These are phyloP conservation scores for Zosterops japonicus DNA, from an alignment of 2,113 vertebrate species.

Conservation along the genomic window DNA sequence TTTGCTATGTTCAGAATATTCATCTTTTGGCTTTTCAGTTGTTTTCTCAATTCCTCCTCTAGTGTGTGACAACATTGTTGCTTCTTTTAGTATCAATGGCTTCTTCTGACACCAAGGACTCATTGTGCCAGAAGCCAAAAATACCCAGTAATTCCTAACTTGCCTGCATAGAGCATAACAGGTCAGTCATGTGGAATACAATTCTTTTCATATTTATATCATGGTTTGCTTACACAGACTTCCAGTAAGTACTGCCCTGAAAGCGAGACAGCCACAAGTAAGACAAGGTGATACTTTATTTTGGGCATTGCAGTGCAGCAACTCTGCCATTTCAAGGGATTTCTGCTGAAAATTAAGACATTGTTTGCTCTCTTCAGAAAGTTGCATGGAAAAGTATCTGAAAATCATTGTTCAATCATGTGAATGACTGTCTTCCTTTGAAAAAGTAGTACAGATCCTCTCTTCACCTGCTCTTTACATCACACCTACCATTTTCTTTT, in stretches of 20 bases:
- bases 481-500: neutral
- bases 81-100: neutral
- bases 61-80: neutral
- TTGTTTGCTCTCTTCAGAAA: neutral
- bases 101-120: neutral
- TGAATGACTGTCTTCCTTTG: neutral
- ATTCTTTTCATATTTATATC: neutral
- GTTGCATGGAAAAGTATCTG: neutral
- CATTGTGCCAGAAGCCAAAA: neutral
- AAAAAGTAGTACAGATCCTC: neutral
- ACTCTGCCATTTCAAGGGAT: neutral
- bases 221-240: neutral
- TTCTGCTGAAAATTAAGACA: neutral
- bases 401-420: neutral
- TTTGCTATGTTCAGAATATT: neutral
- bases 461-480: neutral
- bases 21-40: neutral
- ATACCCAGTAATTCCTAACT: neutral
- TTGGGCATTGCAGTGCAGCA: neutral
- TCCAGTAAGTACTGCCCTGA: neutral
- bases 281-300: neutral
- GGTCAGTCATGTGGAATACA: neutral
- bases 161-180: neutral
- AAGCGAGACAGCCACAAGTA: neutral
- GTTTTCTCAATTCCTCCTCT: neutral